A percentile compares a stretch with the other conserved stretches of the same genome.
These are phyloP conservation scores for Cuniculus paca DNA, from an alignment of 2,797 vertebrate genomes.

Conservation along the genomic window DNA sequence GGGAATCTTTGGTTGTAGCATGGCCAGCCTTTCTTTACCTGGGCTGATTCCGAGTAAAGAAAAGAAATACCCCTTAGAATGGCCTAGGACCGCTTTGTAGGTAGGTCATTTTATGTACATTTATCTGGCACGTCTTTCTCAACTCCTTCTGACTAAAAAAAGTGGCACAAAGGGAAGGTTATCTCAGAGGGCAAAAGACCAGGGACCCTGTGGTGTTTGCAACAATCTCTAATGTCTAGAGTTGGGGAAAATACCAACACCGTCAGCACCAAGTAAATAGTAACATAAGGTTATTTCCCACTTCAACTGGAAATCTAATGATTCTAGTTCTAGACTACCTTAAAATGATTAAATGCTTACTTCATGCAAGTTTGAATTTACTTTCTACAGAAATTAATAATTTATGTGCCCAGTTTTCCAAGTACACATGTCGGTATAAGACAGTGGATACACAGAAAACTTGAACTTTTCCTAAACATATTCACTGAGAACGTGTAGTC, in stretches of 20 bases:
- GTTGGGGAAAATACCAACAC: neutral
- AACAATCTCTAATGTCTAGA: neutral
- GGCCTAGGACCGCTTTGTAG: neutral
- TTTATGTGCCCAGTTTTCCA: neutral
- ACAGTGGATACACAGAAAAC: neutral
- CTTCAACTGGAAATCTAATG: neutral
- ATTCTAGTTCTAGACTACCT: neutral
- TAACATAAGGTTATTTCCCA: neutral
- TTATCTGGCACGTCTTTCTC: neutral
- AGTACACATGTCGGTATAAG: neutral
- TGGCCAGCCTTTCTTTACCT: neutral
- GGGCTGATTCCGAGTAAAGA: neutral
- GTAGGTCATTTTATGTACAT: too few species aligned
- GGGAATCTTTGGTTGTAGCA: neutral
- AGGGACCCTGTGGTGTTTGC: neutral
- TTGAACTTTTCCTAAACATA: neutral
- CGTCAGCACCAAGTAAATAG: neutral
- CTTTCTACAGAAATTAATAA: constrained; percentile 37
- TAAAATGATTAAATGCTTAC: neutral
- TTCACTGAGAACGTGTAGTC: neutral
- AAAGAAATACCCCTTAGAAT: neutral
- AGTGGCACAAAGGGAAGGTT: neutral
- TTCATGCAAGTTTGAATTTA: neutral
- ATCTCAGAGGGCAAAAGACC: neutral
- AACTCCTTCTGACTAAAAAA: neutral